Percentiles rank a stretch among this genome's conserved stretches.
Evolutionary conservation across 2,888 invertebrate genomes (phyloP).

Genomic region (Amorpha juglandis): DNA sequence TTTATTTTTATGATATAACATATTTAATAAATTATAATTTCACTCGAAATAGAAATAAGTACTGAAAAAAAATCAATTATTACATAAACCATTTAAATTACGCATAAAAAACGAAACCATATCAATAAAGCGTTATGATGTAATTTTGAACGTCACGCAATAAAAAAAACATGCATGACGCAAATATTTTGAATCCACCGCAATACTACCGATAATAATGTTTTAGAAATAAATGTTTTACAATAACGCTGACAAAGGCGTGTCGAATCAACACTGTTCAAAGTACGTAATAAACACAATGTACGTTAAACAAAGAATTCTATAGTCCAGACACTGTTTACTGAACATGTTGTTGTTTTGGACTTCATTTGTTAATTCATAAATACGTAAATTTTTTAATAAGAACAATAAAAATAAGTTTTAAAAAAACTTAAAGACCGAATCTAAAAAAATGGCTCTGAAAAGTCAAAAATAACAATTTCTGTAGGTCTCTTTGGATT

Average conservation of each 20-base stretch:
- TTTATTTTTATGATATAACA: too few species aligned
- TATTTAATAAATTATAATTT: too few species aligned
- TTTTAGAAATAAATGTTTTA: slow-evolving; percentile 35
- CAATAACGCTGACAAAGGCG: slow-evolving; percentile 40
- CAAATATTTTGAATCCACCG: slow-evolving; percentile 32
- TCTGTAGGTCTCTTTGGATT: too few species aligned
- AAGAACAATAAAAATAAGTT: too few species aligned
- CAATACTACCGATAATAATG: slow-evolving; percentile 30
- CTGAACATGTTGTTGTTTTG: not conserved
- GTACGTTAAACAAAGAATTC: slow-evolving; percentile 18
- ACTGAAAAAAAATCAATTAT: too few species aligned
- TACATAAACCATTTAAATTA: not conserved
- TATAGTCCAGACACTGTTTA: slow-evolving; percentile 3
- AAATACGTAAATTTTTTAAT: not conserved
- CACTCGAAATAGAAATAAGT: not conserved
- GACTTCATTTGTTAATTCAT: not conserved
- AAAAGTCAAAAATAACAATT: too few species aligned
- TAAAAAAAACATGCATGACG: slow-evolving; percentile 38
- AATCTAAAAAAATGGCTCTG: too few species aligned
- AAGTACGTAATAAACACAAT: slow-evolving; percentile 19
- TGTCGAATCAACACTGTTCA: slow-evolving; percentile 40
- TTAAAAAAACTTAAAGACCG: too few species aligned
- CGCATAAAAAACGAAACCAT: not conserved
- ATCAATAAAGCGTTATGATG: slow-evolving; percentile 9
- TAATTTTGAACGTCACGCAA: slow-evolving; percentile 11